Evolutionary conservation across 2,888 invertebrate genomes (phyloP).

Genomic region (Drosophila phalerata): DNA sequence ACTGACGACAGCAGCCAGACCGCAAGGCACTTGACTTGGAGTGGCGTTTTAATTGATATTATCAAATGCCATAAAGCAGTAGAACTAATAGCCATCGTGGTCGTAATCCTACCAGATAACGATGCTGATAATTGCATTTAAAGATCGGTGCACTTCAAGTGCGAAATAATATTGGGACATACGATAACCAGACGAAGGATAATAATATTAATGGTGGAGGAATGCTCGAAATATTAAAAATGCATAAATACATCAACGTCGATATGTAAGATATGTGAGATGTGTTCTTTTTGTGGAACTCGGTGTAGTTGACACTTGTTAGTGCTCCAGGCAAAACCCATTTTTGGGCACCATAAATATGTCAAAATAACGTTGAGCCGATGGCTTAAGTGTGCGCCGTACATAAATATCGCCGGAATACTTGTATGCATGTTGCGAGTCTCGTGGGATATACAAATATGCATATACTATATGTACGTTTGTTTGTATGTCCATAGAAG

Average conservation of each 20-base stretch:
- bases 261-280: constrained; percentile 66
- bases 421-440: constrained; percentile 35
- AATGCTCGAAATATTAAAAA: constrained; percentile 72
- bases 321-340: constrained; percentile 48
- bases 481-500: constrained; percentile 23
- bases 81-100: constrained; percentile 59
- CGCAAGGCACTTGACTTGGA: constrained; percentile 62
- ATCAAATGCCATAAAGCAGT: constrained; percentile 66
- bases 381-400: constrained; percentile 48
- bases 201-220: constrained; percentile 41
- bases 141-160: constrained; percentile 30
- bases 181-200: constrained; percentile 44
- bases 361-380: constrained; percentile 76
- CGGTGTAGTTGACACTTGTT: constrained; percentile 65
- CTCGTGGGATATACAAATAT: constrained; percentile 69
- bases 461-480: not conserved
- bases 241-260: constrained; percentile 72
- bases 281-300: constrained; percentile 30
- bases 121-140: constrained; percentile 73
- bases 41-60: constrained; percentile 50
- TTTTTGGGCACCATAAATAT: constrained; percentile 76
- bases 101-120: constrained; percentile 78
- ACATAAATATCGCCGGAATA: constrained; percentile 28
- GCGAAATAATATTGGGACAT: constrained; percentile 53
- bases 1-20: constrained; percentile 35